Conservation (phyloP, 2,888 invertebrate species). For the Colostygia pectinataria region DNA sequence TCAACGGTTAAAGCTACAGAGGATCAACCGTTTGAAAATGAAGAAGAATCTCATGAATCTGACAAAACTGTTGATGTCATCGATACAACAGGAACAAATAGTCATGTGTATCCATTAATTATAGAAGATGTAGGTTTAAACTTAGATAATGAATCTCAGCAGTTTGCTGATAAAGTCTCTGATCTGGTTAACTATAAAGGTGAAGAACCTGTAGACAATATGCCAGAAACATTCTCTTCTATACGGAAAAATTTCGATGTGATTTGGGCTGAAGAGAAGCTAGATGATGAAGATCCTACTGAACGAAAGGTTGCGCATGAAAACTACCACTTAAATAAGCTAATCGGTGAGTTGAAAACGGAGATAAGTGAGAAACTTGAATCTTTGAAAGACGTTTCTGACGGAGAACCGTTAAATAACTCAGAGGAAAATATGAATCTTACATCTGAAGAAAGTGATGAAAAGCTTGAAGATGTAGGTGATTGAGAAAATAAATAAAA, state of each 20-base stretch:
- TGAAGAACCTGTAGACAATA: not conserved
- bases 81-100: slow-evolving; percentile 2
- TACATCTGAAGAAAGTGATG: not conserved
- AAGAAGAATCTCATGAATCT: slow-evolving; percentile 13
- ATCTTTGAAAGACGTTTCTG: slow-evolving; percentile 3
- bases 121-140: slow-evolving; percentile 18
- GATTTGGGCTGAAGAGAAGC: slow-evolving; percentile 25
- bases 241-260: slow-evolving; percentile 30
- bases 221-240: slow-evolving; percentile 18
- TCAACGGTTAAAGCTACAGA: not conserved
- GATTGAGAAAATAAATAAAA: not conserved
- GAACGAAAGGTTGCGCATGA: slow-evolving; percentile 6
- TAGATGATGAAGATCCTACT: slow-evolving; percentile 6
- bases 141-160: slow-evolving; percentile 1
- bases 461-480: not conserved
- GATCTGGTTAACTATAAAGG: slow-evolving; percentile 10
- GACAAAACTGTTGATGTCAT: not conserved
- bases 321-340: slow-evolving; percentile 12
- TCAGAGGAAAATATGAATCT: slow-evolving; percentile 9
- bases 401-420: slow-evolving; percentile 4
- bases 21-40: not conserved
- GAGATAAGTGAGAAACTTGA: slow-evolving; percentile 17
- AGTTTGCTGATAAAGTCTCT: slow-evolving; percentile 12
- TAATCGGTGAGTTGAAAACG: slow-evolving; percentile 13
- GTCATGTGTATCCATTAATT: slow-evolving; percentile 22